These are phyloP conservation scores for Eupelmus urozonus DNA, from an alignment of 2,888 invertebrate species.

Conservation along the genomic window DNA sequence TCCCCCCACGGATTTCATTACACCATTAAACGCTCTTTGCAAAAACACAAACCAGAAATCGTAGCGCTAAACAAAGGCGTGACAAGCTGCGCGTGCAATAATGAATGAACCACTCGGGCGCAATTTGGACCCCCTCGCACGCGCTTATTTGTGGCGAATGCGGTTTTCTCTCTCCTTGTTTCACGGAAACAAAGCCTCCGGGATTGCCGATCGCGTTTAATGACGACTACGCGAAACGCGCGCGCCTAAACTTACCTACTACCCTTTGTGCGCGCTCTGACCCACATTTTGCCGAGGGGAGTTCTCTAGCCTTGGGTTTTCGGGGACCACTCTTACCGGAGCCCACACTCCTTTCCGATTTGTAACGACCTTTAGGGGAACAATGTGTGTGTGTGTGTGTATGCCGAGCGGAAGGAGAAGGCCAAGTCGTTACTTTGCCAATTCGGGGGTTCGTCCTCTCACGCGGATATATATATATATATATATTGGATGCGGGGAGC, in stretches of 20 bases:
- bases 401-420: no score
- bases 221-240: slow-evolving; percentile 62
- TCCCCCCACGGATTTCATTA: no score
- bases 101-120: slow-evolving; percentile 28
- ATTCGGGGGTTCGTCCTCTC: no score
- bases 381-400: no score
- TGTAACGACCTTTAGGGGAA: slow-evolving; percentile 6
- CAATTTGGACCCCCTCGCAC: neutral
- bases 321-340: neutral
- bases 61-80: no score
- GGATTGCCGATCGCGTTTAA: slow-evolving; percentile 61
- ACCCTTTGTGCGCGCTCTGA: slow-evolving; percentile 65
- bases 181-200: slow-evolving; percentile 37
- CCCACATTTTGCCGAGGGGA: slow-evolving; percentile 64
- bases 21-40: no score
- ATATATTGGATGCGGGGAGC: slow-evolving; percentile 5
- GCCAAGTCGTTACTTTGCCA: no score
- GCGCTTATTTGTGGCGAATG: neutral
- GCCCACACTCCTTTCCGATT: neutral
- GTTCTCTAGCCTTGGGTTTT: slow-evolving; percentile 4
- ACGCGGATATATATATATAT: no score
- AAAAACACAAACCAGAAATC: no score
- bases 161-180: slow-evolving; percentile 9
- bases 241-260: slow-evolving; percentile 61
- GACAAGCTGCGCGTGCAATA: no score